Evolutionary conservation across 2,888 invertebrate species (phyloP), one percentile per base, ranked within the genome.

Genomic region (Carabus problematicus): DNA sequence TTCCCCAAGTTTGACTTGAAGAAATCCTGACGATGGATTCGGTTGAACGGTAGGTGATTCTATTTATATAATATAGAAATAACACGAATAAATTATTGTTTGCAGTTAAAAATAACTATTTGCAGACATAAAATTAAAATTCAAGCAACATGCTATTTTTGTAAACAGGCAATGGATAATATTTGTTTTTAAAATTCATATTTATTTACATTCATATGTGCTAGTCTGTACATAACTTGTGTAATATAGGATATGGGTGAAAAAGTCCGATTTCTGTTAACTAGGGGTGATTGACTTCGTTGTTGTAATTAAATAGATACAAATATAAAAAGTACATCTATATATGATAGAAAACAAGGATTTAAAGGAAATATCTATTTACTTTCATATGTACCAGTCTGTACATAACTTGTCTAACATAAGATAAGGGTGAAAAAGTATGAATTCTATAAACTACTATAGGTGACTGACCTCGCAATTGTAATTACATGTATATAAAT

Each of bases 1-100:
- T 40, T 92, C 89, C 0, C 91, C 91, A 58, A 92, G 85, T 63
- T 87, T 86, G 0, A 92, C 89, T 78, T 92, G 91, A 12, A 93
- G 76, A 72, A 87, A 86, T 0, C 92, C 92, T 12, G 86, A 86
- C 9, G 88, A 88, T 0, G 93, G 92, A 2, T 88, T 80, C 0
- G 90, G 87, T 47, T 83, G 83, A 3, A 92, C 86, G 3, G 86
- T 86, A 0, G 94, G 92, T 0, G 92, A 85, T 80, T 89, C 91
- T 92, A 80, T 14, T 52, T 11, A 52, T 52, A 42, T 45, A 18
- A n/a, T 52, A 16, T 62, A 55, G 29, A 29, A 29, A 29, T 29
- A 29, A 29, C 29, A 29, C 2, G 29, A 29, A 29, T 29, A 29
- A 3, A 29, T 29, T 29, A 29, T 29, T 29, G 29, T 29, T 29